Evolutionary conservation across 2,888 invertebrate species (phyloP).

Genomic region (Drosophila mimica): DNA sequence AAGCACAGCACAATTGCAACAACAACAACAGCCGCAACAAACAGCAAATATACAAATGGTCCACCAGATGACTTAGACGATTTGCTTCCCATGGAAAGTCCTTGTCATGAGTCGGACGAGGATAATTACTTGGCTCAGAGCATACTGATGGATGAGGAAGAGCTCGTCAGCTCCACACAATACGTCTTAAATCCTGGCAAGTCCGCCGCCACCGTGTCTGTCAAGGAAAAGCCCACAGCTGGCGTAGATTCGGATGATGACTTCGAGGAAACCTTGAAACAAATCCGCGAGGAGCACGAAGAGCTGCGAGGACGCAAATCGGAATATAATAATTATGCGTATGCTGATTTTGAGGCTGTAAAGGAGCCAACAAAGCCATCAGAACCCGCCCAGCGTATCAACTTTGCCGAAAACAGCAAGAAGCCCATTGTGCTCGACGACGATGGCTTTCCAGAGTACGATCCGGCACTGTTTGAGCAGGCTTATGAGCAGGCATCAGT

Average conservation of each 20-base stretch:
- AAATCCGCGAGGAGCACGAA: slow-evolving; percentile 82
- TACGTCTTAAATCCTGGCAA: background rate
- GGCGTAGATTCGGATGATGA: slow-evolving; percentile 63
- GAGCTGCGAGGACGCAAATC: slow-evolving; percentile 77
- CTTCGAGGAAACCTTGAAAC: slow-evolving; percentile 80
- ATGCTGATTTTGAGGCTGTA: slow-evolving; percentile 77
- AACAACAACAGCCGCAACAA: slow-evolving; percentile 7
- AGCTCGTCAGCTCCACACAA: slow-evolving; percentile 38
- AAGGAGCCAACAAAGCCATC: slow-evolving; percentile 27
- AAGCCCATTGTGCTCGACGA: slow-evolving; percentile 84
- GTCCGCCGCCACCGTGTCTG: slow-evolving; percentile 1
- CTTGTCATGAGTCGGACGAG: slow-evolving; percentile 37
- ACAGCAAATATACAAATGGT: slow-evolving; percentile 33
- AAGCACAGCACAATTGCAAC: slow-evolving; percentile 5
- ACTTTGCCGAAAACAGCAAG: slow-evolving; percentile 28
- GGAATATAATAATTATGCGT: slow-evolving; percentile 73
- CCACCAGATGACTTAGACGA: slow-evolving; percentile 64
- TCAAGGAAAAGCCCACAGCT: slow-evolving; percentile 4
- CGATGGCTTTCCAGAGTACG: slow-evolving; percentile 85
- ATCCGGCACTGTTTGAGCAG: slow-evolving; percentile 79
- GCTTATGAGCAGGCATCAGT: slow-evolving; percentile 78
- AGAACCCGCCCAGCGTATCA: slow-evolving; percentile 42
- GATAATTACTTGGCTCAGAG: slow-evolving; percentile 72
- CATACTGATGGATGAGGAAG: slow-evolving; percentile 55
- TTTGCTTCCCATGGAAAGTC: slow-evolving; percentile 16